Evolutionary conservation across 2,888 invertebrate species (phyloP).

Genomic region (Apoderus coryli): DNA sequence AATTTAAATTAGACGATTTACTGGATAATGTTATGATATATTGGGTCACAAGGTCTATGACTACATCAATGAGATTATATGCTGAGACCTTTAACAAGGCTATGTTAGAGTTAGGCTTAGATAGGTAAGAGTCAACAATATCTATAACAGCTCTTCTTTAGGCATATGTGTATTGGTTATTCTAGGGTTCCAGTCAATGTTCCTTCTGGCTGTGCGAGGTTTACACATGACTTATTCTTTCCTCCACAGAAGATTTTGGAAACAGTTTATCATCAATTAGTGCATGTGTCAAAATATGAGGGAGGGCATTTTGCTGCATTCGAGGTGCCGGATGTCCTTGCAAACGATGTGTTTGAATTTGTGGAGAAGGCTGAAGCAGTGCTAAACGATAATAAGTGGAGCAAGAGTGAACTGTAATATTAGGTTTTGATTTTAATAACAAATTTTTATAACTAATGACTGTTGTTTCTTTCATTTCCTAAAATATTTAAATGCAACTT

Average conservation of each 20-base stretch:
- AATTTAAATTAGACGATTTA: slow-evolving; percentile 53
- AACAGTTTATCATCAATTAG: slow-evolving; percentile 47
- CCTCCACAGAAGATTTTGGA: slow-evolving; percentile 43
- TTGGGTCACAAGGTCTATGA: slow-evolving; percentile 57
- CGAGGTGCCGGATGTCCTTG: slow-evolving; percentile 16
- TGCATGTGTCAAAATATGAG: slow-evolving; percentile 30
- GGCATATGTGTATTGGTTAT: slow-evolving; percentile 11
- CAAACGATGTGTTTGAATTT: slow-evolving; percentile 16
- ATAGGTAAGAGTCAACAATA: slow-evolving; percentile 19
- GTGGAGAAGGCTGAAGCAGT: slow-evolving; percentile 13
- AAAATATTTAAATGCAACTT: too few relatives aligned
- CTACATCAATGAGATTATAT: slow-evolving; percentile 60
- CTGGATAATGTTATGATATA: slow-evolving; percentile 72
- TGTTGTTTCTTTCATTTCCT: too few relatives aligned
- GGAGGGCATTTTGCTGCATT: slow-evolving; percentile 24
- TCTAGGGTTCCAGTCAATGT: slow-evolving; percentile 48
- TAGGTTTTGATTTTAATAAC: too few relatives aligned
- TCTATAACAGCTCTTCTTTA: too few relatives aligned
- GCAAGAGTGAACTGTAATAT: background rate
- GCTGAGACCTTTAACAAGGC: slow-evolving; percentile 38
- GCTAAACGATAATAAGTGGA: background rate
- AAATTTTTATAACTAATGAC: too few relatives aligned
- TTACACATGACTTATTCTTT: slow-evolving; percentile 52
- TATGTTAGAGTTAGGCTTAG: slow-evolving; percentile 14
- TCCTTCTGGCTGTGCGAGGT: slow-evolving; percentile 60